Conservation (phyloP, 1,140 invertebrate species). For the Drosophila nikananu region DNA sequence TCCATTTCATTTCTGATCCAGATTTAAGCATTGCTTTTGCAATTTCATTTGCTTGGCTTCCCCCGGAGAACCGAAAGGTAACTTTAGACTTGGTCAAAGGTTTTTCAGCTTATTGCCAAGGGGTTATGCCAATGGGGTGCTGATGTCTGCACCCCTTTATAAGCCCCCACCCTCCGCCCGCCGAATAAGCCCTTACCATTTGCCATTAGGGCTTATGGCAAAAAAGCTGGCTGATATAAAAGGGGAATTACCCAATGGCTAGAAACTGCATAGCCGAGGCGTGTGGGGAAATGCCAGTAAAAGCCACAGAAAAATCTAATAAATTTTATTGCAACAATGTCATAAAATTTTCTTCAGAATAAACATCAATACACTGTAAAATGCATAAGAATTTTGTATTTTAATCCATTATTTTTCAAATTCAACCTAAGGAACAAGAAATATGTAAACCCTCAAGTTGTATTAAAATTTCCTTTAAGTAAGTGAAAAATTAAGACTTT, state of each 20-base stretch:
- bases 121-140: conserved; percentile 7
- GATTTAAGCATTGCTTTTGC: conserved; percentile 4
- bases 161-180: neutral
- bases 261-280: conserved; percentile 33
- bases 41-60: conserved; percentile 38
- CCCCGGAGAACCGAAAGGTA: conserved; percentile 4
- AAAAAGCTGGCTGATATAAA: conserved; percentile 69
- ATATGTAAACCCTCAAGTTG: no score
- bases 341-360: conserved; percentile 58
- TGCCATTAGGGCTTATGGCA: conserved; percentile 70
- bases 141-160: conserved; percentile 9
- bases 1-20: conserved; percentile 33
- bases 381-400: neutral
- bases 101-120: conserved; percentile 26
- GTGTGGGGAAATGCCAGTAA: conserved; percentile 22
- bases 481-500: no score
- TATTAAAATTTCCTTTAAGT: no score
- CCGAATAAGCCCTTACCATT: conserved; percentile 46
- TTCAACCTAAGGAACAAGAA: neutral
- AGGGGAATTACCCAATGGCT: conserved; percentile 53
- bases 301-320: conserved; percentile 74
- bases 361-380: conserved; percentile 11
- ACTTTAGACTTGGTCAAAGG: conserved; percentile 44
- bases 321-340: conserved; percentile 80
- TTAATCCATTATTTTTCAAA: neutral